Evolutionary conservation across 2,113 vertebrate genomes (phyloP).

Genomic region (Uria aalge): DNA sequence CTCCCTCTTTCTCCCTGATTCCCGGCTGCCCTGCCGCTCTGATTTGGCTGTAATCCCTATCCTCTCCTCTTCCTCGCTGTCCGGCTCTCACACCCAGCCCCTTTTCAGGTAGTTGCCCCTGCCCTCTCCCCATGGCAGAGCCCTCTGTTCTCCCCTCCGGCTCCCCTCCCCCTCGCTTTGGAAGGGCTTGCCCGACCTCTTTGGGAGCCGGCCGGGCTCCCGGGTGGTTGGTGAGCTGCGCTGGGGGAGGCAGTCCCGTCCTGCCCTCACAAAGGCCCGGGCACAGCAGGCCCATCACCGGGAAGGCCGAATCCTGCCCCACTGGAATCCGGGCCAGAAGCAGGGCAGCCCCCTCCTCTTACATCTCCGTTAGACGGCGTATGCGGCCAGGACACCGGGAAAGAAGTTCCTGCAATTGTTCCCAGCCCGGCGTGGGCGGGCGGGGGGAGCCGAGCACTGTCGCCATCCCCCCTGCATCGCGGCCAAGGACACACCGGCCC

Average conservation of each 20-base stretch:
- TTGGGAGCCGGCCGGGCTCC: neutral
- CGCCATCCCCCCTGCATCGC: neutral
- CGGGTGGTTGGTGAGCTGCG: neutral
- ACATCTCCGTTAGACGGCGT: neutral
- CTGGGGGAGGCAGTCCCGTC: neutral
- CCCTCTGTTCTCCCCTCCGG: neutral
- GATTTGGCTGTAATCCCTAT: neutral
- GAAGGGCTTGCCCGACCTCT: neutral
- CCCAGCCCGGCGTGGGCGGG: neutral
- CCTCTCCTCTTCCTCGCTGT: neutral
- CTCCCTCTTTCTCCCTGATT: neutral
- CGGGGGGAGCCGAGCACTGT: neutral
- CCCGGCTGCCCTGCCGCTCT: neutral
- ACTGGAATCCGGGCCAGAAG: neutral
- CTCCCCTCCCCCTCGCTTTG: neutral
- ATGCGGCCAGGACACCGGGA: neutral
- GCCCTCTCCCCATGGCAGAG: neutral
- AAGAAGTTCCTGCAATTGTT: slow-evolving; percentile 38
- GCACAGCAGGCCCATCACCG: neutral
- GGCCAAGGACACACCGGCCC: neutral
- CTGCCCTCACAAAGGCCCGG: neutral
- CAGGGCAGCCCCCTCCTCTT: neutral
- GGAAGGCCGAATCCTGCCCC: neutral
- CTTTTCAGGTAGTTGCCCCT: neutral
- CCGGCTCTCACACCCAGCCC: neutral